phyloP scores from a whole-genome alignment of 2,797 vertebrate species.

The Molothrus aeneus region DNA sequence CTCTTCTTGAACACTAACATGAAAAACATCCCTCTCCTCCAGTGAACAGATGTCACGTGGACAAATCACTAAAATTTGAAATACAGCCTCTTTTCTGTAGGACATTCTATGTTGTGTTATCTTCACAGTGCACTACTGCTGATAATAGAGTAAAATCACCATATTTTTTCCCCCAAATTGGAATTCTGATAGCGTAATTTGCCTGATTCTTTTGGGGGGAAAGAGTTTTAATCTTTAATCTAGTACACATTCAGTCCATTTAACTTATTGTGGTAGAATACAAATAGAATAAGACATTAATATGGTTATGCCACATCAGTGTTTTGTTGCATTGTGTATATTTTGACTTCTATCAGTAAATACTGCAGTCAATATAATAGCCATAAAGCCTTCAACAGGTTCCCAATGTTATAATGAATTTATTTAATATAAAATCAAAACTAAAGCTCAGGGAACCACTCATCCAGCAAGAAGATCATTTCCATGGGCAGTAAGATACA shows the following conservation, averaged over 20 bases:
- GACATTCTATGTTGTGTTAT: background rate
- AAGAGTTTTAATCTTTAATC: background rate
- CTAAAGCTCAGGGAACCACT: background rate
- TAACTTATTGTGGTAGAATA: background rate
- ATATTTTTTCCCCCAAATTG: rapidly evolving
- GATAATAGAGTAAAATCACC: background rate
- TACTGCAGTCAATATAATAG: background rate
- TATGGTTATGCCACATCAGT: background rate
- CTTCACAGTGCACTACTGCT: background rate
- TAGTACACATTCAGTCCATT: background rate
- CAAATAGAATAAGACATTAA: background rate
- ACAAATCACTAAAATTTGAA: background rate
- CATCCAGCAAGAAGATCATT: background rate
- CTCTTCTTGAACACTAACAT: background rate
- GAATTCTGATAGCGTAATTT: background rate
- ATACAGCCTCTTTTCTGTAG: background rate
- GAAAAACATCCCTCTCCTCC: background rate
- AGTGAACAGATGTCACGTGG: background rate
- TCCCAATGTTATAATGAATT: background rate
- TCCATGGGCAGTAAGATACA: background rate
- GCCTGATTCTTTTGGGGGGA: background rate
- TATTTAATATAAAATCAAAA: conserved; percentile 16
- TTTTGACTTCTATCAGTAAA: background rate
- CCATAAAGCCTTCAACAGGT: background rate
- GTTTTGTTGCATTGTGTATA: background rate